Percentiles rank a stretch among this genome's conserved stretches.
These are phyloP conservation scores for Timandra comae DNA, from an alignment of 2,888 invertebrate genomes.

Conservation along the genomic window DNA sequence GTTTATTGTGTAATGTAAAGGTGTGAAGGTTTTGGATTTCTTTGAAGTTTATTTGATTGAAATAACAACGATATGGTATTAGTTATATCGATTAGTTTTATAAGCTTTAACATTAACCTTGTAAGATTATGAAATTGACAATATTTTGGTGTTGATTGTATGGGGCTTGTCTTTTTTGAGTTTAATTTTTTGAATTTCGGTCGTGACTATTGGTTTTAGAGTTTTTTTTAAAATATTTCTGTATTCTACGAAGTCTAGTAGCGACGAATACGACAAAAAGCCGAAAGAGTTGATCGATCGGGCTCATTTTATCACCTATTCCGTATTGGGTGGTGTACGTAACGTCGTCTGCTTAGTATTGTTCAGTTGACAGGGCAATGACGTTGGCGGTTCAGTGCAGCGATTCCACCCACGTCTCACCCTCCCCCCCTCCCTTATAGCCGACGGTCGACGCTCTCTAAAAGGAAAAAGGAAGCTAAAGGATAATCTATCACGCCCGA, in stretches of 20 bases:
- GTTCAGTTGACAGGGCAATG: slow-evolving; percentile 76
- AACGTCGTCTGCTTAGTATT: slow-evolving; percentile 71
- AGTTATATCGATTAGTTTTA: too few relatives aligned
- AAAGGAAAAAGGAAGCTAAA: slow-evolving; percentile 73
- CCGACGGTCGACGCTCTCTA: slow-evolving; percentile 73
- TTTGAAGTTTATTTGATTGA: too few relatives aligned
- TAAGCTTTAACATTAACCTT: too few relatives aligned
- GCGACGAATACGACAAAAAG: slow-evolving; percentile 1
- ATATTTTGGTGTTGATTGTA: too few relatives aligned
- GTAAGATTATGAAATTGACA: too few relatives aligned
- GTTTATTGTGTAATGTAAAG: too few relatives aligned
- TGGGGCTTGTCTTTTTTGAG: too few relatives aligned
- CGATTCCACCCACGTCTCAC: slow-evolving; percentile 42
- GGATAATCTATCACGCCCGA: slow-evolving; percentile 75
- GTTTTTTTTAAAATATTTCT: too few relatives aligned
- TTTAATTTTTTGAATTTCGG: not conserved
- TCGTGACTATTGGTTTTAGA: too few relatives aligned
- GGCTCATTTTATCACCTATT: slow-evolving; percentile 52
- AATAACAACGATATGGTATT: too few relatives aligned
- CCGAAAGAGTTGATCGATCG: slow-evolving; percentile 45
- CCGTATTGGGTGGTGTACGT: slow-evolving; percentile 53
- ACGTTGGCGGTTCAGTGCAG: slow-evolving; percentile 60
- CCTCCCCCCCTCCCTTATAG: slow-evolving; percentile 49
- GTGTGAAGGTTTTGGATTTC: too few relatives aligned
- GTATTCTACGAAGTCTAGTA: too few relatives aligned